phyloP scores from a whole-genome alignment of 2,888 invertebrate genomes.

The Ophion obscuratus region DNA sequence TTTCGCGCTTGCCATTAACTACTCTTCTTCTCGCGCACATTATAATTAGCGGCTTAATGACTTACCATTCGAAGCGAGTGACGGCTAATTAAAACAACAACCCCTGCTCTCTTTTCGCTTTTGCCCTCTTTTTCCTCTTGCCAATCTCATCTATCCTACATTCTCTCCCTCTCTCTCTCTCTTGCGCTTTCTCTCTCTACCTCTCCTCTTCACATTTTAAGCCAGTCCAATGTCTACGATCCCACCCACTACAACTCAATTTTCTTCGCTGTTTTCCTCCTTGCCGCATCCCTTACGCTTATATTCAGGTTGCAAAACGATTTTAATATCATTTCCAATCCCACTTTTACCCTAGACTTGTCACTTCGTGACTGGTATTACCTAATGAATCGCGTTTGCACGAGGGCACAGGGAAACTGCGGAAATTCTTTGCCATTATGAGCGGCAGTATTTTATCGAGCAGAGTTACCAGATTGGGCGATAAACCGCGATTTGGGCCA shows the following conservation, averaged over 20 bases:
- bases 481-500: too few species aligned
- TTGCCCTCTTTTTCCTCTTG: slow-evolving; percentile 62
- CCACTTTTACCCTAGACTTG: background rate
- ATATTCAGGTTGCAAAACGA: background rate
- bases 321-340: background rate
- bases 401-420: too few species aligned
- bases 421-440: too few species aligned
- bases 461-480: too few species aligned
- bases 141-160: background rate
- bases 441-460: too few species aligned
- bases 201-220: slow-evolving; percentile 46
- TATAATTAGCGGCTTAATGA: slow-evolving; percentile 84
- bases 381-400: too few species aligned
- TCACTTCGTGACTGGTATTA: too few species aligned
- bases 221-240: slow-evolving; percentile 51
- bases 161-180: slow-evolving; percentile 46
- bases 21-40: slow-evolving; percentile 82
- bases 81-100: slow-evolving; percentile 83
- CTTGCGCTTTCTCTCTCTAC: background rate
- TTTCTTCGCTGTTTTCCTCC: slow-evolving; percentile 26
- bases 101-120: slow-evolving; percentile 67
- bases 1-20: slow-evolving; percentile 71
- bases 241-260: slow-evolving; percentile 19
- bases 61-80: slow-evolving; percentile 78
- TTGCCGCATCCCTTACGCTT: slow-evolving; percentile 29